phyloP scores from a whole-genome alignment of 2,797 vertebrate genomes.

The Novumbra hubbsi region DNA sequence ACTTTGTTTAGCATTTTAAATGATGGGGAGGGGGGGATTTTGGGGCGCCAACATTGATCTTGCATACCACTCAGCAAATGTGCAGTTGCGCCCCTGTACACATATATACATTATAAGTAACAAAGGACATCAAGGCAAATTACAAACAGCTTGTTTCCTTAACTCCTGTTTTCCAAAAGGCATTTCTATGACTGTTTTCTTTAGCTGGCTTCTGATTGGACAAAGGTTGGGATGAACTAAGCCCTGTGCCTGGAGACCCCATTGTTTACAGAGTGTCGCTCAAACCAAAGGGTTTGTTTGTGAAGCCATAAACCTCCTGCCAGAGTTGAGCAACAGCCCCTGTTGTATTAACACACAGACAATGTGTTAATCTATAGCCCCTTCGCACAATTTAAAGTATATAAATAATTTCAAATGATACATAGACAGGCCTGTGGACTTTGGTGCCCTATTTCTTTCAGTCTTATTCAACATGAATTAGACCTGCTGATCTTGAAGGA shows the following conservation, averaged over 20 bases:
- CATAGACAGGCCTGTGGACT: conserved; percentile 61
- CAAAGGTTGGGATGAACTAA: conserved; percentile 20
- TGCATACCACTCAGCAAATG: too few relatives aligned
- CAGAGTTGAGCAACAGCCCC: conserved; percentile 32
- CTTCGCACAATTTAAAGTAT: conserved; percentile 21
- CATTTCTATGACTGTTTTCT: conserved; percentile 23
- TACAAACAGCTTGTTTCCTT: conserved; percentile 60
- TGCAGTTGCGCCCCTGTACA: too few relatives aligned
- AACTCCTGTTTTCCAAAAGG: conserved; percentile 46
- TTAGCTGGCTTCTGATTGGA: conserved; percentile 53
- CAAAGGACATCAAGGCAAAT: conserved; percentile 5
- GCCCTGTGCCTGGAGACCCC: conserved; percentile 47
- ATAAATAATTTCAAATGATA: conserved; percentile 34
- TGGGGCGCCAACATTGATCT: too few relatives aligned
- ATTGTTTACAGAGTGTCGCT: conserved; percentile 69
- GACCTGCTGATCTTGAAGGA: conserved; percentile 51
- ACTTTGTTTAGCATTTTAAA: too few relatives aligned
- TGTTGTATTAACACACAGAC: conserved; percentile 36
- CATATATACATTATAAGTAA: too few relatives aligned
- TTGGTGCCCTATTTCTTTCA: conserved; percentile 55
- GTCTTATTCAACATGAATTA: conserved; percentile 50
- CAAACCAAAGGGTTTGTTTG: conserved; percentile 66
- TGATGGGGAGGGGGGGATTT: too few relatives aligned
- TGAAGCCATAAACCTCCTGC: conserved; percentile 62
- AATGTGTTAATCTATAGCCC: conserved; percentile 68